Evolutionary conservation across 1,140 invertebrate species (phyloP).

Genomic region (Lutraria rhynchaena): DNA sequence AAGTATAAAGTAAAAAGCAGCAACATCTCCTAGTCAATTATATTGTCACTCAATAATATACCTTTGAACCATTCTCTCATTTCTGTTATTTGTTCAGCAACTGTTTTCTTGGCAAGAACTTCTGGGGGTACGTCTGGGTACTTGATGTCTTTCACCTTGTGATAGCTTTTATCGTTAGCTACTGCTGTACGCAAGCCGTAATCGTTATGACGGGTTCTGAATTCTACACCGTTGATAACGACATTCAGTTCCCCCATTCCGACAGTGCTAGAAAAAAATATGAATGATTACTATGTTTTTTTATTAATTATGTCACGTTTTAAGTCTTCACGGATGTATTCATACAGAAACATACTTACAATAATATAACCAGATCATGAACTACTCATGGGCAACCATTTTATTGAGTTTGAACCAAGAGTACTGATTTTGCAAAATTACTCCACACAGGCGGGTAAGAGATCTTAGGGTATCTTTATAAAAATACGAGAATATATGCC

Average conservation of each 20-base stretch:
- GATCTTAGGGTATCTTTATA: too few relatives aligned
- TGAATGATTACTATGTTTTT: too few relatives aligned
- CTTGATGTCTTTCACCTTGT: constrained; percentile 69
- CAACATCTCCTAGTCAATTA: too few relatives aligned
- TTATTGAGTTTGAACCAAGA: too few relatives aligned
- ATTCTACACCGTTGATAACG: constrained; percentile 77
- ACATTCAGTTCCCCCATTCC: constrained; percentile 75
- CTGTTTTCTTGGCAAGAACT: constrained; percentile 66
- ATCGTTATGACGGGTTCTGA: constrained; percentile 78
- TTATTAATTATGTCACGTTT: background rate
- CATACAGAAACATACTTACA: background rate
- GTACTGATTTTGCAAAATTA: too few relatives aligned
- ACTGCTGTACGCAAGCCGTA: constrained; percentile 73
- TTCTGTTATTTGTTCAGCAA: constrained; percentile 72
- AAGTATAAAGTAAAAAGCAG: too few relatives aligned
- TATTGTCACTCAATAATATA: background rate
- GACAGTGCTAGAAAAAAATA: constrained; percentile 58
- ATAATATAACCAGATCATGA: background rate
- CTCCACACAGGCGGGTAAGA: too few relatives aligned
- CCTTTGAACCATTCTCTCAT: constrained; percentile 76
- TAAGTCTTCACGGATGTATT: background rate
- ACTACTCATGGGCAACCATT: too few relatives aligned
- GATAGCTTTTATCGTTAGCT: constrained; percentile 52
- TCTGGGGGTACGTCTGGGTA: constrained; percentile 74
- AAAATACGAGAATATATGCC: too few relatives aligned